Percentiles rank a stretch among this genome's conserved stretches.
Evolutionary conservation across 2,797 vertebrate genomes (phyloP).

Genomic region (Peromyscus melanophrys): DNA sequence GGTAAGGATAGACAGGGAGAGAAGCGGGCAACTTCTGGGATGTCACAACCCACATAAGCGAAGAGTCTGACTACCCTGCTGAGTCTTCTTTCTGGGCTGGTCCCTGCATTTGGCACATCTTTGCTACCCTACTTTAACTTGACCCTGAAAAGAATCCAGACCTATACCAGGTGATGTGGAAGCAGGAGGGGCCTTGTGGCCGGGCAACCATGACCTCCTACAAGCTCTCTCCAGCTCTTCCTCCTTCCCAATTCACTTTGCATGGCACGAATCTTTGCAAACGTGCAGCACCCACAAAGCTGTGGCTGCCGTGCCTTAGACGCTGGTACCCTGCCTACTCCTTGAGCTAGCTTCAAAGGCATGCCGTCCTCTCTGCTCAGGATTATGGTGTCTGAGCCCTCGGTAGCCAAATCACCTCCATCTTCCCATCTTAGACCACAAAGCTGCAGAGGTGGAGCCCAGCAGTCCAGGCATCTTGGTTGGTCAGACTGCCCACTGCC

Average conservation of each 20-base stretch:
- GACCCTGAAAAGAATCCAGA: not conserved
- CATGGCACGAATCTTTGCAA: not conserved
- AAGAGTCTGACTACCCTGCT: not conserved
- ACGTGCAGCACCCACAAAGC: not conserved
- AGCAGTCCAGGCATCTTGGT: not conserved
- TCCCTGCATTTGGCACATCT: not conserved
- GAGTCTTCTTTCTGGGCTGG: not conserved
- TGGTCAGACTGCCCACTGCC: not conserved
- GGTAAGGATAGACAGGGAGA: not conserved
- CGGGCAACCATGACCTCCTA: not conserved
- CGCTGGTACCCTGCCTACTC: accelerated
- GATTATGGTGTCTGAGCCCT: not conserved
- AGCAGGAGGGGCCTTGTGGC: not conserved
- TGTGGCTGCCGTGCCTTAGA: not conserved
- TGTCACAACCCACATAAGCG: not conserved
- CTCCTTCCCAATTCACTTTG: not conserved
- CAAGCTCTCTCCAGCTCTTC: not conserved
- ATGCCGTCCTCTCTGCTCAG: accelerated
- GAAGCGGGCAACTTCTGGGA: not conserved
- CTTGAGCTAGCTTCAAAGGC: not conserved
- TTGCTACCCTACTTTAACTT: not conserved
- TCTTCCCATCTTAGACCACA: not conserved
- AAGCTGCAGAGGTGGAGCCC: not conserved
- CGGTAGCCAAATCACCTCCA: not conserved
- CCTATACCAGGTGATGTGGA: not conserved